Conservation (phyloP, 2,797 vertebrate species). For the Bovichtus variegatus region DNA sequence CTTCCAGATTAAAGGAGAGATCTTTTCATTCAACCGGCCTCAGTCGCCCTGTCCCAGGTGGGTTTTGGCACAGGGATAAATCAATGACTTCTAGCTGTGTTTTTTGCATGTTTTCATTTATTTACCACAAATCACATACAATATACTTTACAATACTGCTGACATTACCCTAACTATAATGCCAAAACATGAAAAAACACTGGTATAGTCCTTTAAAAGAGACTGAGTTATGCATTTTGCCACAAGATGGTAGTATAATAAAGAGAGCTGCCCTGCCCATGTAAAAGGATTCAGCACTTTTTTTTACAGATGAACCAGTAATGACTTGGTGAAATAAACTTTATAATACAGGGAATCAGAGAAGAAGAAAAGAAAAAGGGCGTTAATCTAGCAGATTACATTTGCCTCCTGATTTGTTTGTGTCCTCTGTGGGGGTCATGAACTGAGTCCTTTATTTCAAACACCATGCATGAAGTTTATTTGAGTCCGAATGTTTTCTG, state of each 20-base stretch:
- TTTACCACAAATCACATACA: conserved; percentile 51
- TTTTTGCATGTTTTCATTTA: conserved; percentile 36
- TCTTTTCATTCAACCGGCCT: conserved; percentile 5
- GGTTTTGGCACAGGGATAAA: conserved; percentile 50
- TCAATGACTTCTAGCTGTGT: conserved; percentile 10
- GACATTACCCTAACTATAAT: neutral
- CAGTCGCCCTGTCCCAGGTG: conserved; percentile 16
- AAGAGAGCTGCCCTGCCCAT: neutral
- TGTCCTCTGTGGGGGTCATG: too few species aligned
- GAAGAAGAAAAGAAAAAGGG: too few species aligned
- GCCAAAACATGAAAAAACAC: conserved; percentile 16
- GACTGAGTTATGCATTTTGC: conserved; percentile 18
- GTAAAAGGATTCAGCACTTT: neutral
- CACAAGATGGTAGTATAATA: conserved; percentile 47
- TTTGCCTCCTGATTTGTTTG: neutral
- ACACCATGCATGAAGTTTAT: too few species aligned
- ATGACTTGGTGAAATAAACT: neutral
- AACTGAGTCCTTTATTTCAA: too few species aligned
- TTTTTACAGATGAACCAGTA: conserved; percentile 2
- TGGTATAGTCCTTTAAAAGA: conserved; percentile 14
- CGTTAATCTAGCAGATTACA: neutral
- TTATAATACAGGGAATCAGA: neutral
- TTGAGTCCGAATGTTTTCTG: too few species aligned
- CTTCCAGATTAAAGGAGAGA: neutral
- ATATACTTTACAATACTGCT: conserved; percentile 24